Base-by-base conservation (phyloP, 2,113 vertebrate species). In the Dipodomys stephensi region DNA sequence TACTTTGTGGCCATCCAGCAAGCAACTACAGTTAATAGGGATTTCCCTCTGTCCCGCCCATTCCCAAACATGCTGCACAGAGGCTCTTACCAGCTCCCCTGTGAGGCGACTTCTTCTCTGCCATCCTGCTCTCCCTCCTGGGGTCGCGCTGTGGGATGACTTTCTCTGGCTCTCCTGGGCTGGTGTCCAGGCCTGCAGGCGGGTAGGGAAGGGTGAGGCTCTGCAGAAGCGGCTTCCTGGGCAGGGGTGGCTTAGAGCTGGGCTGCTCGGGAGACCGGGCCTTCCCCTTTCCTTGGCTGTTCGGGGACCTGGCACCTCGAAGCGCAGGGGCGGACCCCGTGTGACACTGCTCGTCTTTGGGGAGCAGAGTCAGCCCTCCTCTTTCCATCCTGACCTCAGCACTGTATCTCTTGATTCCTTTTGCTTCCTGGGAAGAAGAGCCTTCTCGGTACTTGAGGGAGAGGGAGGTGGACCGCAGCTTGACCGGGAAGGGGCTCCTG, bases 381-480 rank as follows among this genome's bases (percentile, higher is more conserved):
- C 97, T 96, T 77, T 97, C 94, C 30, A 98, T 76, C 95, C 96
- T 84, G 84, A 98, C 84, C 85, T 99, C 99, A 2, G 98, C 97
- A 49, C 98, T 98, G 87, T 98, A 96, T 71, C 97, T 97, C 97
- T 98, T 98, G 49, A 95, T 7, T 6, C 88, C 97, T 67, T 93
- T 98, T 28, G 96, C 90, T 46, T 98, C 98, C 19, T 96, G 71
- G 11, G 94, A 94, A 4, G 96, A 83, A 4, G 96, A 84, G 15
- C 95, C 97, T 0, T 98, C 97, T 79, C 96, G 97, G 8, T 97
- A 97, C 97, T 96, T 99, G 81, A 98, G 86, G 4, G 98, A 99
- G 67, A 98, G 97, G 7, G 99, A 99, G 1, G 99, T 99, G 92
- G 99, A 98, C 85, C 99, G 99, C 44, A 99, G 98, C 96, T 99